A percentile compares a stretch with the other conserved stretches of the same genome.
phyloP scores from a whole-genome alignment of 2,888 invertebrate species.

The Drosophila neonasuta region DNA sequence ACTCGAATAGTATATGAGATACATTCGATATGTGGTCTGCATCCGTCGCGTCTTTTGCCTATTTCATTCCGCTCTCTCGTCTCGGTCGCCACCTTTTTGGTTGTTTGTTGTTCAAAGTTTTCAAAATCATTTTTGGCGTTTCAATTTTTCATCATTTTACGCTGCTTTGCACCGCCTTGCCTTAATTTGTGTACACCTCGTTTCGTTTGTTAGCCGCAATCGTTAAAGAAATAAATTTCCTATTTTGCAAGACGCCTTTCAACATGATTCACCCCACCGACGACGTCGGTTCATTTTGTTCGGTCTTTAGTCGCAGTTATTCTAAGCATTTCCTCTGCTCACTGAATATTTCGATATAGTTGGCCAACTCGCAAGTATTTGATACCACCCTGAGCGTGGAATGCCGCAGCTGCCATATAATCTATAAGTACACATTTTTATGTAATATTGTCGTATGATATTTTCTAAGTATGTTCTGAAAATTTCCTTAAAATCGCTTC shows the following conservation, averaged over 20 bases:
- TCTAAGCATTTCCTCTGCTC: conserved; percentile 31
- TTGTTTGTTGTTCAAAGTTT: conserved; percentile 13
- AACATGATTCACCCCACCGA: conserved; percentile 20
- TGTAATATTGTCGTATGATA: not conserved
- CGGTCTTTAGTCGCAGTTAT: conserved; percentile 21
- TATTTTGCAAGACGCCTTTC: conserved; percentile 49
- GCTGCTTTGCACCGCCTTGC: conserved; percentile 56
- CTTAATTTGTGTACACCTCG: conserved; percentile 50
- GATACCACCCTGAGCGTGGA: conserved; percentile 1
- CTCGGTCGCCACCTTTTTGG: conserved; percentile 1
- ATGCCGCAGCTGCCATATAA: not conserved
- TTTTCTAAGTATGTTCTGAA: not conserved
- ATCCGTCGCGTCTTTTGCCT: conserved; percentile 18
- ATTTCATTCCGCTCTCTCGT: not conserved
- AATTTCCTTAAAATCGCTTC: not conserved
- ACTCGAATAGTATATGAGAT: not conserved
- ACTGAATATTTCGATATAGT: conserved; percentile 12
- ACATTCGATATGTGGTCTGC: conserved; percentile 12
- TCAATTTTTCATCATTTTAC: conserved; percentile 46
- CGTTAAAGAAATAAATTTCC: conserved; percentile 55
- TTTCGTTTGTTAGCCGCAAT: conserved; percentile 32
- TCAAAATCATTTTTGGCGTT: conserved; percentile 34
- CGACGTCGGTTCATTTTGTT: not conserved
- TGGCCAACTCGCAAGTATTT: conserved; percentile 6
- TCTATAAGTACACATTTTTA: not conserved